Conservation (phyloP, 2,797 vertebrate species). For the Passerculus sandwichensis region DNA sequence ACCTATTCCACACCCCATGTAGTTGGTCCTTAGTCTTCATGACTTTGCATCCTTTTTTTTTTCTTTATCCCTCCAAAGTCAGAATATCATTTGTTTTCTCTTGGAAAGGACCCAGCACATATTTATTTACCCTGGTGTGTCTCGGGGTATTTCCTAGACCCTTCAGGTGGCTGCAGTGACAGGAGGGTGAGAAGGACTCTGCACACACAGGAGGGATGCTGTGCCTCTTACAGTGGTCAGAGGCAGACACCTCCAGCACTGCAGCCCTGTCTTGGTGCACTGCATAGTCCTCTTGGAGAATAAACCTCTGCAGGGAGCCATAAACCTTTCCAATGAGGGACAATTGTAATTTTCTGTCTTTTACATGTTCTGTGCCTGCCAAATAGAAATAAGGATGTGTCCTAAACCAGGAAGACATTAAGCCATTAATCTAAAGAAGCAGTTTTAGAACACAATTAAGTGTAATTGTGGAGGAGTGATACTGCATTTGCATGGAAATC, state of each 20-base stretch:
- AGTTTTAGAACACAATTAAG: neutral
- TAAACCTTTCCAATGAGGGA: neutral
- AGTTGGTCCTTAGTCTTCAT: neutral
- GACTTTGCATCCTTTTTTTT: neutral
- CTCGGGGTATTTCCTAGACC: neutral
- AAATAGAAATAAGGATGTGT: constrained; percentile 1
- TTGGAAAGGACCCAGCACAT: neutral
- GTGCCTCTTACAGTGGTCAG: rapidly evolving
- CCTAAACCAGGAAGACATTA: constrained; percentile 21
- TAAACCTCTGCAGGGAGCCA: neutral
- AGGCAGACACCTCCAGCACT: neutral
- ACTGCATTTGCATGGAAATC: neutral
- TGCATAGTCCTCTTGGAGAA: neutral
- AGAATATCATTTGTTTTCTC: neutral
- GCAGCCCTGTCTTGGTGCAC: neutral
- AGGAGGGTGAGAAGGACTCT: neutral
- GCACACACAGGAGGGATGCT: neutral
- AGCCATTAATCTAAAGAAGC: constrained; percentile 1
- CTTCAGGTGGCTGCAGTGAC: neutral
- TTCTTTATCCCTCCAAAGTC: neutral
- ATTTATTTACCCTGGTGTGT: neutral
- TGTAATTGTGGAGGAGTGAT: neutral
- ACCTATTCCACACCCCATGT: neutral
- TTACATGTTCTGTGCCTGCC: neutral
- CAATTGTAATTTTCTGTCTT: neutral